A percentile compares a stretch with the other conserved stretches of the same genome.
Evolutionary conservation across 2,797 vertebrate species (phyloP).

Genomic region (Anguilla obscura): DNA sequence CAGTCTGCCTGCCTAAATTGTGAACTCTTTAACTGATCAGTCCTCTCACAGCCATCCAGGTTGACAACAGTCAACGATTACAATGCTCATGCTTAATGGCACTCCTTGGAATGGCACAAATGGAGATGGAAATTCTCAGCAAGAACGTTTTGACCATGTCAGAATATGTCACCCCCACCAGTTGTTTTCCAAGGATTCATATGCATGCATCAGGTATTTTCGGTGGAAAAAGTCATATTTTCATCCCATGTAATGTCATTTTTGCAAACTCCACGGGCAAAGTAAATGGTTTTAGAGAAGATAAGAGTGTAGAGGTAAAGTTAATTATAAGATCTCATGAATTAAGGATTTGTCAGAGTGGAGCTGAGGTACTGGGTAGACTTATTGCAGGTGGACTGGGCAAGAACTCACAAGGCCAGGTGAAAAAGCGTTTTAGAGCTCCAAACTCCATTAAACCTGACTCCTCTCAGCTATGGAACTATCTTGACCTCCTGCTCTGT

Average conservation of each 20-base stretch:
- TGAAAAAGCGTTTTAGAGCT: neutral
- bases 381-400: neutral
- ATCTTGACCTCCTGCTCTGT: neutral
- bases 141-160: neutral
- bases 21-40: neutral
- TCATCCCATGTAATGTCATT: neutral
- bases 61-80: neutral
- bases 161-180: neutral
- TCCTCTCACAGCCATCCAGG: neutral
- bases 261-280: neutral
- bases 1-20: neutral
- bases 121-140: neutral
- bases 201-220: neutral
- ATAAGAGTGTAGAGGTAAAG: neutral
- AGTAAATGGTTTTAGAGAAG: neutral
- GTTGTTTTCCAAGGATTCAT: neutral
- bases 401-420: neutral
- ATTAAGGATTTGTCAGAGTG: neutral
- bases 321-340: neutral
- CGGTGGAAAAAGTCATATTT: neutral
- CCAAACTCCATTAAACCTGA: conserved; percentile 5
- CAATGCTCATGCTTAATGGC: neutral
- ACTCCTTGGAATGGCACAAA: neutral
- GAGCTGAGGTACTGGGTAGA: neutral
- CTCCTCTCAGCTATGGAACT: neutral